Evolutionary conservation across 2,797 vertebrate genomes (phyloP), one percentile per base, ranked within the genome.

Genomic region (Ctenosaura bakeri): DNA sequence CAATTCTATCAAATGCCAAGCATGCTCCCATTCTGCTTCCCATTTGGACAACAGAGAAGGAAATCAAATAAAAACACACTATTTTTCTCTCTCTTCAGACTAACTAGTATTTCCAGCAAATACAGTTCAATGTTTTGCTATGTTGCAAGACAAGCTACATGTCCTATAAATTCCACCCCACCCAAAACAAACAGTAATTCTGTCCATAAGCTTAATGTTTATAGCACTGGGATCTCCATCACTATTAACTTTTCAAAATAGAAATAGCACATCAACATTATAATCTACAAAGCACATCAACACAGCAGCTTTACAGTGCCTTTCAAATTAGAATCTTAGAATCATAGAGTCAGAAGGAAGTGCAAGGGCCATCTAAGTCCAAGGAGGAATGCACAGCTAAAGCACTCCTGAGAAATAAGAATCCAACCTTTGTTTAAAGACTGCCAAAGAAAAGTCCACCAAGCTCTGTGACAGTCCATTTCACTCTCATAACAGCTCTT

Each of bases 81-180:
- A 74, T 73, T 91, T 16, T 13, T 90, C 69, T 92, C 73, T 88
- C 35, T 90, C 66, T 87, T 83, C 86, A 20, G 92, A 93, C 81
- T 59, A 91, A 88, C 54, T 79, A 86, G n/a, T 83, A 73, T 84
- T 92, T 29, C 86, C 87, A 91, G 93, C 88, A 89, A 94, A 94
- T 91, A 88, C 71, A 92, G 78, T 24, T 93, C 94, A 92, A n/a
- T 71, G 2, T 32, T 52, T 91, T 94, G 93, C 38, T 94, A 81
- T 26, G n/a, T 62, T 14, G 10, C 24, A 32, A 38, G 59, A 54
- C n/a, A 78, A 10, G 3, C 64, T 24, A n/a, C 10, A 13, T 50
- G 7, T 26, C 38, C 1, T 1, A 32, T 73, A 26, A 69, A 69
- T 69, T 69, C 8, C 64, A 69, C 2, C 22, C 56, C 50, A 56